A percentile compares a stretch with the other conserved stretches of the same genome.
Conservation (phyloP, 2,888 invertebrate genomes). For the Diabrotica balteata region DNA sequence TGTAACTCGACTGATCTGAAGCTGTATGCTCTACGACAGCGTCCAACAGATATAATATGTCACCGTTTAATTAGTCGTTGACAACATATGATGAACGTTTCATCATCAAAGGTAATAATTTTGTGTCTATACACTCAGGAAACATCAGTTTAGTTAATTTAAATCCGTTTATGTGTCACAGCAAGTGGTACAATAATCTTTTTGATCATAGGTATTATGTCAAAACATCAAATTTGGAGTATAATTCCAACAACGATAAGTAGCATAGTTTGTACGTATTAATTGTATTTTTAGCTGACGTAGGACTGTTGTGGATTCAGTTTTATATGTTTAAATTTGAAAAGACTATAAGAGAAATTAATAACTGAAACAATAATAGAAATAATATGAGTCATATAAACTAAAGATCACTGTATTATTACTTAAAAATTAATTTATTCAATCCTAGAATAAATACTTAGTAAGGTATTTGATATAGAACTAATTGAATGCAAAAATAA, state of each 20-base stretch:
- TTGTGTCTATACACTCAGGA: background rate
- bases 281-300: no score
- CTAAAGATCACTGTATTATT: no score
- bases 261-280: no score
- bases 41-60: background rate
- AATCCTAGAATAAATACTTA: no score
- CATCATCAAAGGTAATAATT: slow-evolving; percentile 6
- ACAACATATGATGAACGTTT: background rate
- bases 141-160: background rate
- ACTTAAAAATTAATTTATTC: no score
- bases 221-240: no score
- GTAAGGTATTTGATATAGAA: no score
- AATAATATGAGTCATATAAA: no score
- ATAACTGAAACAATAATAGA: no score
- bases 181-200: background rate
- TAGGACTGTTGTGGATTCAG: background rate
- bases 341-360: background rate
- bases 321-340: background rate
- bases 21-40: background rate
- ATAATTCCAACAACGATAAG: no score
- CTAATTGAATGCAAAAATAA: no score
- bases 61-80: slow-evolving; percentile 1
- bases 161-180: background rate
- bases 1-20: background rate
- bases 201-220: background rate